Base-by-base conservation (phyloP, 1,140 invertebrate species). In the Ostrea denselamellosa region DNA sequence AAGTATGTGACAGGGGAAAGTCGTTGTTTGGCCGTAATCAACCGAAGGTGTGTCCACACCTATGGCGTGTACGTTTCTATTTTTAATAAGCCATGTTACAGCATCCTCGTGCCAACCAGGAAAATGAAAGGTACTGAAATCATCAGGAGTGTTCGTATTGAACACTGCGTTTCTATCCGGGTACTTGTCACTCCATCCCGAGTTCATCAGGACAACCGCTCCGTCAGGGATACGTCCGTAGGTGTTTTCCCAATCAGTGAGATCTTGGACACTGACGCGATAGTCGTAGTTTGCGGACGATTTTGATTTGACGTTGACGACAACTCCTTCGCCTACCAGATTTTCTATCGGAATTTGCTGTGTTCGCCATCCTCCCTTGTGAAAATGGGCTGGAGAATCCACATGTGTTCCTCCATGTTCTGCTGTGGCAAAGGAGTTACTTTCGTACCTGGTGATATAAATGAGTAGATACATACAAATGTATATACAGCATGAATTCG, bases 351-450 rank as follows among this genome's bases (percentile, higher is more conserved):
- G 91, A 22, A 92, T 91, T 53, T 92, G 81, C 12, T 90, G 88
- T 22, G 83, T 71, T 14, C 88, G 62, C 90, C 89, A 90, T 22
- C 28, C 14, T 5, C 71, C 82, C 71, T 89, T n/a, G 44, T 25
- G 53, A 62, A 92, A 92, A 81, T 92, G 91, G 5, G 88, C 85
- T 34, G 91, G 91, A n/a, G 91, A 83, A 82, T 92, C 91, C 1
- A 88, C 14, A 53, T 97, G 96, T 0, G 96, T 97, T 7, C 96
- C 96, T 8, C 95, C 95, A 92, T 97, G 96, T 90, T 97, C 96
- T 0, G 95, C 95, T 3, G 95, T 94, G 62, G 93, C 94, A 89
- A 96, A 96, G 22, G 96, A 95, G 86, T 96, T 96, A 3, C 93
- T 85, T 52, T 96, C 95, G 88, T 96, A 96, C 96, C 96, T 95